Evolutionary conservation across 2,888 invertebrate species (phyloP).

Genomic region (Spilarctia lutea): DNA sequence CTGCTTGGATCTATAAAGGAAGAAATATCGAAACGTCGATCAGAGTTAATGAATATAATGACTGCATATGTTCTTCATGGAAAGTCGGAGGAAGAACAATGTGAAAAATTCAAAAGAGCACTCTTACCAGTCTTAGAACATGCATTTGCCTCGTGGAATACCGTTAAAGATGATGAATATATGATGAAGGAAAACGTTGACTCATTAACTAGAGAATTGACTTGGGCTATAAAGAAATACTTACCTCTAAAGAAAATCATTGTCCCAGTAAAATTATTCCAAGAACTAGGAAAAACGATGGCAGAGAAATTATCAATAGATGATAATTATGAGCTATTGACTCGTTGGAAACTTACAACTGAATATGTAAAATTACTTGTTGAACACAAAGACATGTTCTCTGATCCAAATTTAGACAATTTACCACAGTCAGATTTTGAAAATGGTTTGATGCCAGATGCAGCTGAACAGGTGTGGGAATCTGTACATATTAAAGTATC

Average conservation of each 20-base stretch:
- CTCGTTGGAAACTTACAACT: constrained; percentile 53
- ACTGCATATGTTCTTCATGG: constrained; percentile 52
- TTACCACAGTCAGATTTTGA: constrained; percentile 3
- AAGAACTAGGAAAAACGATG: constrained; percentile 52
- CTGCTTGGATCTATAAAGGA: constrained; percentile 46
- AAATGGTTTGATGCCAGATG: constrained; percentile 6
- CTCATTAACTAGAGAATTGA: constrained; percentile 23
- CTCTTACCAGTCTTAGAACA: constrained; percentile 52
- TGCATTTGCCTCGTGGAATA: constrained; percentile 49
- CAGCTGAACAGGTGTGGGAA: constrained; percentile 33
- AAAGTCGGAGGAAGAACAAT: constrained; percentile 53
- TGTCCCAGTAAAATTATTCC: constrained; percentile 55
- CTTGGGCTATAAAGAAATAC: constrained; percentile 17
- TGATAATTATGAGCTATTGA: constrained; percentile 54
- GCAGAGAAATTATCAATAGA: constrained; percentile 39
- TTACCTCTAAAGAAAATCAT: constrained; percentile 49
- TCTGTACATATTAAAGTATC: constrained; percentile 39
- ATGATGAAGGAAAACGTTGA: constrained; percentile 31
- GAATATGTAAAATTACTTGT: constrained; percentile 47
- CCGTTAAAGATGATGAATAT: constrained; percentile 29
- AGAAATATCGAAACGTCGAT: constrained; percentile 35
- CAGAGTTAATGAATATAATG: constrained; percentile 30
- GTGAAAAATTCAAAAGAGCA: constrained; percentile 47
- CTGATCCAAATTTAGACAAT: constrained; percentile 18
- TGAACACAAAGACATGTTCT: constrained; percentile 32